phyloP scores from a whole-genome alignment of 2,113 vertebrate genomes.

The Ammodytes dubius region DNA sequence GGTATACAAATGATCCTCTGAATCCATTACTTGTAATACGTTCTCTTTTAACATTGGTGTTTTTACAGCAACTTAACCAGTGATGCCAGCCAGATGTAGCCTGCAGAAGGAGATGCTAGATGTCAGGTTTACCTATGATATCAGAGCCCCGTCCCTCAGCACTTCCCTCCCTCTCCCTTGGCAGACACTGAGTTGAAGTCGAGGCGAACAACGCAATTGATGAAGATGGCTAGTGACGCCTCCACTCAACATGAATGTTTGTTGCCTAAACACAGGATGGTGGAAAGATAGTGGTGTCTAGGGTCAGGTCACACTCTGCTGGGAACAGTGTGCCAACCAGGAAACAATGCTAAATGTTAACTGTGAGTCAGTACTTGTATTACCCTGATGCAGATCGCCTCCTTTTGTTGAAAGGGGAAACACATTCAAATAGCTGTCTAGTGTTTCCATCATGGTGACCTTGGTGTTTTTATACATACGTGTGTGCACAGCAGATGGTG shows the following conservation, averaged over 20 bases:
- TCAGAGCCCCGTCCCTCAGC: neutral
- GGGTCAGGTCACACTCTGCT: neutral
- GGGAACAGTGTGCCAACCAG: neutral
- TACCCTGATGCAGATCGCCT: neutral
- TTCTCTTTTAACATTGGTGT: too few relatives aligned
- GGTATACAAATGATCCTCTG: too few relatives aligned
- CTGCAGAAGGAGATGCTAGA: neutral
- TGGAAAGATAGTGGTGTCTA: neutral
- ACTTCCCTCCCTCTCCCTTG: neutral
- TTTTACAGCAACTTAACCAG: neutral
- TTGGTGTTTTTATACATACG: neutral
- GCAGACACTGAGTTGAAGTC: neutral
- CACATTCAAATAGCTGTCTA: neutral
- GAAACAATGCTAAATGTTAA: neutral
- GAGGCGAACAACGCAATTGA: neutral
- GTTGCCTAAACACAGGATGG: neutral
- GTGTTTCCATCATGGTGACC: neutral
- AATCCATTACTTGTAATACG: too few relatives aligned
- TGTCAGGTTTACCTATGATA: neutral
- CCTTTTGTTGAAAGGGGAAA: neutral
- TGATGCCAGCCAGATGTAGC: neutral
- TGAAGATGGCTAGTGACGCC: neutral
- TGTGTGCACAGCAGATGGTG: slow-evolving; percentile 52
- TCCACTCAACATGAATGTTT: neutral
- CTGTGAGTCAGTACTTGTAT: too few relatives aligned